Evolutionary conservation across 92 coral and sea anemone genomes (phyloP).

Genomic region (Zoanthus solanderi): DNA sequence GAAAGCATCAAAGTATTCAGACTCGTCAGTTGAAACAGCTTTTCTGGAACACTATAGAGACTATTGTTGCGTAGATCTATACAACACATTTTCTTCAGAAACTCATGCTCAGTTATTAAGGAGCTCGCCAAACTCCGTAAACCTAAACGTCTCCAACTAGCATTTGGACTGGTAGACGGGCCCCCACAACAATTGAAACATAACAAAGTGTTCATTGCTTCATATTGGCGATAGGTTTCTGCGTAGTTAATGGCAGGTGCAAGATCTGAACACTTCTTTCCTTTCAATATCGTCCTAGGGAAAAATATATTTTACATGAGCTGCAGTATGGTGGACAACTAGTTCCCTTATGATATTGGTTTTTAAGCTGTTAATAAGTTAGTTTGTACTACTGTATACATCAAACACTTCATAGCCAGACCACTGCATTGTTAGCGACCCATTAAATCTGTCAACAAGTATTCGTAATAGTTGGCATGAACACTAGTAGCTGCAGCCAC

Average conservation of each 20-base stretch:
- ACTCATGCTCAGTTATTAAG: constrained; percentile 36
- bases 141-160: constrained; percentile 62
- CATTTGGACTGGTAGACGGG: constrained; percentile 31
- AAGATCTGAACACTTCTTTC: constrained; percentile 37
- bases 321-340: too few species aligned
- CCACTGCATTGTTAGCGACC: too few species aligned
- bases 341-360: too few species aligned
- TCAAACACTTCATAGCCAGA: too few species aligned
- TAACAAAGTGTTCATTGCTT: constrained; percentile 40
- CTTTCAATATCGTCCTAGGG: constrained; percentile 9
- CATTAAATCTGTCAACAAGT: neutral
- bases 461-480: too few species aligned
- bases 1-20: constrained; percentile 56
- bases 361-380: too few species aligned
- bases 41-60: constrained; percentile 52
- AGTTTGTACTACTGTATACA: too few species aligned
- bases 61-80: constrained; percentile 66
- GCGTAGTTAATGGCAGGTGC: constrained; percentile 57
- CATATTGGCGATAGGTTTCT: constrained; percentile 26
- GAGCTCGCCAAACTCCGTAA: constrained; percentile 43
- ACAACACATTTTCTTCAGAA: constrained; percentile 38
- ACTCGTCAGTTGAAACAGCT: constrained; percentile 57
- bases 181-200: constrained; percentile 35
- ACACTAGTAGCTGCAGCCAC: too few species aligned
- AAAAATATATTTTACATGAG: neutral